Percentiles rank a stretch among this genome's conserved stretches.
Conservation (phyloP, 2,888 invertebrate genomes). For the Nephrotoma appendiculata region DNA sequence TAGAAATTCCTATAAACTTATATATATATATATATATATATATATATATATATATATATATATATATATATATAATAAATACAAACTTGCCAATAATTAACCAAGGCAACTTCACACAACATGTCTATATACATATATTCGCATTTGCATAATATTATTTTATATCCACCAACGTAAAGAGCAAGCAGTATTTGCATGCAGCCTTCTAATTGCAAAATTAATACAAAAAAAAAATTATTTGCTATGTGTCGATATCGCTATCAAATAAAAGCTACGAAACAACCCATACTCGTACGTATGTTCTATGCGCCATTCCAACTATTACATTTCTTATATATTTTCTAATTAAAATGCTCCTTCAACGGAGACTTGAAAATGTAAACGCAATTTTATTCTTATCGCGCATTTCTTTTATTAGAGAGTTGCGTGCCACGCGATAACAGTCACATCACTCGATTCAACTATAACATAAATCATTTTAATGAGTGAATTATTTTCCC, state of each 20-base stretch:
- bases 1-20: background rate
- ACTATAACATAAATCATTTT: conserved; percentile 1
- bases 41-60: too few relatives aligned
- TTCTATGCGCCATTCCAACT: background rate
- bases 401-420: background rate
- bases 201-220: background rate
- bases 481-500: background rate
- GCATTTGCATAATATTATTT: too few relatives aligned
- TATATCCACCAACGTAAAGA: background rate
- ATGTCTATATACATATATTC: background rate
- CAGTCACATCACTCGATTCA: background rate
- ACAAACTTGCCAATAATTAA: background rate
- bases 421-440: conserved; percentile 4
- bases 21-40: too few relatives aligned
- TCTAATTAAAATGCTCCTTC: background rate
- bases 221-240: background rate
- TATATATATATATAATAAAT: too few relatives aligned
- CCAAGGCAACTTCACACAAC: background rate
- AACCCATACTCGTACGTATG: background rate
- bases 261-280: background rate
- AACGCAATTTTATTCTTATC: background rate
- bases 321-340: background rate
- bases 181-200: background rate
- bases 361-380: background rate
- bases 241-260: background rate